These are phyloP conservation scores for Heterodera schachtii DNA, from an alignment of 1,140 invertebrate genomes.

Conservation along the genomic window DNA sequence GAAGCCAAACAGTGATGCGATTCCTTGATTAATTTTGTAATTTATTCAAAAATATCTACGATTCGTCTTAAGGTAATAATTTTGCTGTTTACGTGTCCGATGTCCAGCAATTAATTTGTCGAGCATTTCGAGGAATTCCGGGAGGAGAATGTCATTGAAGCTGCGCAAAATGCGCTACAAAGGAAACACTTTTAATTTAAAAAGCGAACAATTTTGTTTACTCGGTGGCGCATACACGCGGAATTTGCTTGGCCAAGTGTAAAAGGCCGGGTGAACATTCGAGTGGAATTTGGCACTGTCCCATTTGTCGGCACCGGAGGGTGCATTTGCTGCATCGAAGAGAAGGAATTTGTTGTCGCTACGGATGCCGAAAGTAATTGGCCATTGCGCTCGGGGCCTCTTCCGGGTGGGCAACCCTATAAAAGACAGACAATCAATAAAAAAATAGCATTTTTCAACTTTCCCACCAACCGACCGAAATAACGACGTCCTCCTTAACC, in stretches of 20 bases:
- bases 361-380: slow-evolving; percentile 69
- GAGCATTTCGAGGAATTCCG: slow-evolving; percentile 74
- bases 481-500: slow-evolving; percentile 69
- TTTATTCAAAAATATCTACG: too few relatives aligned
- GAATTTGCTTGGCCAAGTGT: slow-evolving; percentile 77
- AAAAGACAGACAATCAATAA: background rate
- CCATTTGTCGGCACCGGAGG: slow-evolving; percentile 71
- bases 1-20: slow-evolving; percentile 80
- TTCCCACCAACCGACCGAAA: too few relatives aligned
- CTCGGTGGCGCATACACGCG: slow-evolving; percentile 63
- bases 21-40: too few relatives aligned
- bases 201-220: slow-evolving; percentile 53
- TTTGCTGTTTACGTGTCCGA: slow-evolving; percentile 69
- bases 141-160: slow-evolving; percentile 74
- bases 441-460: too few relatives aligned
- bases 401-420: slow-evolving; percentile 15
- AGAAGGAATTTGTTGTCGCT: slow-evolving; percentile 77
- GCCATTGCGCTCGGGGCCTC: slow-evolving; percentile 45
- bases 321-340: slow-evolving; percentile 67
- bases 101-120: slow-evolving; percentile 72
- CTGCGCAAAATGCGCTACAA: slow-evolving; percentile 78
- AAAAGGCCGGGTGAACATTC: slow-evolving; percentile 76
- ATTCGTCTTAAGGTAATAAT: too few relatives aligned
- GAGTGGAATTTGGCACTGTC: slow-evolving; percentile 71
- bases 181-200: slow-evolving; percentile 46